Base-by-base conservation (phyloP, 35 echinoderm and acorn worm species). In the Stichopus chloronotus region DNA sequence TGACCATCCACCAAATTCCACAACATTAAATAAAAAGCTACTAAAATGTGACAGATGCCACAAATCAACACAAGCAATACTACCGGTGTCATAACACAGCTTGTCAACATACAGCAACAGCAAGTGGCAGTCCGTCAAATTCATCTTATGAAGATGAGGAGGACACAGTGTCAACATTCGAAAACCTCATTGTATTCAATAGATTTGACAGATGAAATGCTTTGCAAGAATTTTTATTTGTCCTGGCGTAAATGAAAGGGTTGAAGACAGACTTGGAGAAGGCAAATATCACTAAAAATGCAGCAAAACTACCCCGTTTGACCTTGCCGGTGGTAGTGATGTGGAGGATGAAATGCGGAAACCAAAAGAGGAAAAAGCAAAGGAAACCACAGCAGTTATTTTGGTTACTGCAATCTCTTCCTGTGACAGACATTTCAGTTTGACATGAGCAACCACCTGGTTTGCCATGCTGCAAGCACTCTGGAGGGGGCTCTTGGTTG, bases 221-320 rank as follows among this genome's bases (percentile, higher is more conserved):
- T 63, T 16, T 25, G 8, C 85, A 56, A 23, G 59, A 87, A 14
- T 63, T 57, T 30, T 63, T 87, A 23, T 87, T 87, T 56, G 59
- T 87, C 21, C 85, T 56, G n/a, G 85, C 85, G 25, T 87, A 87
- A 87, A 87, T 87, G 55, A 87, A 57, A 30, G 85, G 85, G 55
- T 87, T 87, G 58, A 60, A 63, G 19, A 87, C 85, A 5, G 55
- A 87, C 20, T 63, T 25, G 25, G 85, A 87, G 85, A 59, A 87
- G 5, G 85, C 85, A 63, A 87, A 22, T 43, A 87, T 63, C 23
- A 87, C 20, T 5, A 25, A 59, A 11, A 63, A 14, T 17, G 58
- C 58, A 57, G 85, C 56, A 14, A 63, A 5, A 5, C 25, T 16
- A 10, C 55, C 55, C 5, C 55, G 58, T 63, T 87, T 87, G 19